Conservation (phyloP, 2,888 invertebrate genomes). For the Diarsia mendica region DNA sequence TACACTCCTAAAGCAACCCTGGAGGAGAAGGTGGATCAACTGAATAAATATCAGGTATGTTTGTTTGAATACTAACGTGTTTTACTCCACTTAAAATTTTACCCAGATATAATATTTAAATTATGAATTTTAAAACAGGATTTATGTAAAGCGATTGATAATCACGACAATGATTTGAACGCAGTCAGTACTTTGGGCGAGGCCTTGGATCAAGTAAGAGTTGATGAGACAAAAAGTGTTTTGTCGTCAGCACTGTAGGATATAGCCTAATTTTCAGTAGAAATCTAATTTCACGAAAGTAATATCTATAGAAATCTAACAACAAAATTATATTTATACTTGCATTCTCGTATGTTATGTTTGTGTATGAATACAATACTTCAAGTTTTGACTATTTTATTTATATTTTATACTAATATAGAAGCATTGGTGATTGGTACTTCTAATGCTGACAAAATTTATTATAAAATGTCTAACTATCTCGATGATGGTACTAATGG, state of each 20-base stretch:
- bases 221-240: conserved; percentile 67
- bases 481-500: conserved; percentile 79
- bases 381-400: conserved; percentile 59
- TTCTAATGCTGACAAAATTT: conserved; percentile 68
- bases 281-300: conserved; percentile 81
- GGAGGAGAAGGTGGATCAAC: conserved; percentile 97
- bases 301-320: conserved; percentile 75
- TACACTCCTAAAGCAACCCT: conserved; percentile 95
- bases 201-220: conserved; percentile 96
- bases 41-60: conserved; percentile 96
- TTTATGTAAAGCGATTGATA: conserved; percentile 93
- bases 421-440: conserved; percentile 73
- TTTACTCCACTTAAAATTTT: conserved; percentile 30
- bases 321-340: conserved; percentile 57
- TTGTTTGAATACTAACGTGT: conserved; percentile 21
- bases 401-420: conserved; percentile 73
- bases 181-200: conserved; percentile 94
- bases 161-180: conserved; percentile 93
- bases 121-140: conserved; percentile 91
- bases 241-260: conserved; percentile 82
- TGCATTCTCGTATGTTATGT: conserved; percentile 49
- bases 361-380: conserved; percentile 55
- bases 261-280: conserved; percentile 88
- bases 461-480: conserved; percentile 56
- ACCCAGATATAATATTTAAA: conserved; percentile 67